phyloP scores from a whole-genome alignment of 2,113 vertebrate species.

The Cettia cetti region DNA sequence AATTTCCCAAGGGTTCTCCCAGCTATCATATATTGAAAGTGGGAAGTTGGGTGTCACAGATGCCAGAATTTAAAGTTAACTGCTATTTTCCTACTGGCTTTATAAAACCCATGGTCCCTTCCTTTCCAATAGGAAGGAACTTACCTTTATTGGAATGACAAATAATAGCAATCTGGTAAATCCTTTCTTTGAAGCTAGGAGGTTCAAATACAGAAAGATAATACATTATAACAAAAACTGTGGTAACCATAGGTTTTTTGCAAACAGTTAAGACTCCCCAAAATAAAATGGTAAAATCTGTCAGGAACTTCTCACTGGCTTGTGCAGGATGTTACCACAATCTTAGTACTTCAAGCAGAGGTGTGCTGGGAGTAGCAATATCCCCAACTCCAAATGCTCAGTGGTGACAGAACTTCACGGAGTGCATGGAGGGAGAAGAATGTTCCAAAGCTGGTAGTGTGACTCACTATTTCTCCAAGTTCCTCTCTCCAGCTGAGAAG shows the following conservation, averaged over 20 bases:
- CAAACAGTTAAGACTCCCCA: not conserved
- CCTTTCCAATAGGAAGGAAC: not conserved
- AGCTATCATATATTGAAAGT: not conserved
- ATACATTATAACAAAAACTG: not conserved
- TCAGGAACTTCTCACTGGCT: not conserved
- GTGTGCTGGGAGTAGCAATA: not conserved
- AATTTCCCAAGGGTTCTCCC: not conserved
- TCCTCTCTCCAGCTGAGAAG: constrained; percentile 13
- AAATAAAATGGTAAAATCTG: not conserved
- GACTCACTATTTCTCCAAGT: not conserved
- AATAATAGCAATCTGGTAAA: not conserved
- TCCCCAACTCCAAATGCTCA: not conserved
- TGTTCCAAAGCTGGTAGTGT: not conserved
- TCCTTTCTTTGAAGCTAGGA: not conserved
- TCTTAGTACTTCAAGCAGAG: not conserved
- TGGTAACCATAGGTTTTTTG: not conserved
- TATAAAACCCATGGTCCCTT: not conserved
- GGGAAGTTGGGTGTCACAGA: not conserved
- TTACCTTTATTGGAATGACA: not conserved
- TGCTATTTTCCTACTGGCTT: not conserved
- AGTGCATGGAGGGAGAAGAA: not conserved
- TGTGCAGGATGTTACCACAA: not conserved
- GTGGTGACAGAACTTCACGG: not conserved
- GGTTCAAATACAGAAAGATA: not conserved
- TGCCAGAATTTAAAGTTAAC: not conserved